These are phyloP conservation scores for Pyrgilauda ruficollis DNA, from an alignment of 2,113 vertebrate species.

Conservation along the genomic window DNA sequence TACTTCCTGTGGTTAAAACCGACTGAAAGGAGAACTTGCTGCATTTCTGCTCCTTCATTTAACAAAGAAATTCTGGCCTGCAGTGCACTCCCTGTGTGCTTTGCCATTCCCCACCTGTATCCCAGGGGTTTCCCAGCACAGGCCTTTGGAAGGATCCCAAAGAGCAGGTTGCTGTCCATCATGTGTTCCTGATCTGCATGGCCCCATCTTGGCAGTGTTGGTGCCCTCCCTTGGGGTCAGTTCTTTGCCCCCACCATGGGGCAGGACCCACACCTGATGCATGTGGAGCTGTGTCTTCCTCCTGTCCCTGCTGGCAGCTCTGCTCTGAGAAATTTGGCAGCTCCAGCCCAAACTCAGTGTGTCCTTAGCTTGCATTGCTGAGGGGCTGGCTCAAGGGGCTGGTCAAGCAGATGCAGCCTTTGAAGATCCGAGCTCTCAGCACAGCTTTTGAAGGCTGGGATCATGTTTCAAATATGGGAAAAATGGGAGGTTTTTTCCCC, in stretches of 20 bases:
- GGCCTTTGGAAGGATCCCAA: neutral
- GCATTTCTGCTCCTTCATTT: neutral
- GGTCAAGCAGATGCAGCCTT: neutral
- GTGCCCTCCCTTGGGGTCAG: neutral
- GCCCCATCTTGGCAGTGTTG: neutral
- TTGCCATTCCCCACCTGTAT: neutral
- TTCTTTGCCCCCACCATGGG: neutral
- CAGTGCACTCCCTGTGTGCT: neutral
- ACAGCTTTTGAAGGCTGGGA: neutral
- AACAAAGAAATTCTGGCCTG: neutral
- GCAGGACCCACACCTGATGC: neutral
- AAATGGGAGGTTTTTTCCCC: neutral
- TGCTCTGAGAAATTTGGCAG: neutral
- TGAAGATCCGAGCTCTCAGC: neutral
- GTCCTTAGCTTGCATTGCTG: neutral
- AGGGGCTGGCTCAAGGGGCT: neutral
- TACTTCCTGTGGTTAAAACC: neutral
- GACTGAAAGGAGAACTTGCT: neutral
- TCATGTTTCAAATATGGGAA: neutral
- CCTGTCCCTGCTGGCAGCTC: neutral
- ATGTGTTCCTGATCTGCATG: neutral
- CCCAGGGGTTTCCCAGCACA: neutral
- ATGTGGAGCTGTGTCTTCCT: neutral
- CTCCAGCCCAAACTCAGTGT: neutral
- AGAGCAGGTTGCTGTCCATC: rapidly evolving